These are phyloP conservation scores for Meliscaeva auricollis DNA, from an alignment of 2,888 invertebrate species.

Conservation along the genomic window DNA sequence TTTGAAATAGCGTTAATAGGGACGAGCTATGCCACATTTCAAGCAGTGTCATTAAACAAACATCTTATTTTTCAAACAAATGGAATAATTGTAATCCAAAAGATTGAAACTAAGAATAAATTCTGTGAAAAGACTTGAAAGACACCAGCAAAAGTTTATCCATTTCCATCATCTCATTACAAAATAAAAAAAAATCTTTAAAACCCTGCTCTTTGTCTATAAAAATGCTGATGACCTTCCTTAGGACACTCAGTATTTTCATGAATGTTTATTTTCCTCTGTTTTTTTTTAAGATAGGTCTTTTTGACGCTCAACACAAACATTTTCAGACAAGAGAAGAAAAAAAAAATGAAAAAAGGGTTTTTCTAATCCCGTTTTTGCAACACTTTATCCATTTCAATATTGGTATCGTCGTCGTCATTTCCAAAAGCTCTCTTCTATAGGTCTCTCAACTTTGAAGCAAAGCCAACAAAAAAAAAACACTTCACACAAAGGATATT, in stretches of 20 bases:
- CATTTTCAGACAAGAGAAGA: not conserved
- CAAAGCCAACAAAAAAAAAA: not conserved
- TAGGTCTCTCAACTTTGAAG: slow-evolving; percentile 22
- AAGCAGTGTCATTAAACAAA: no score
- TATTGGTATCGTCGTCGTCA: slow-evolving; percentile 9
- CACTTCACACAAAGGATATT: slow-evolving; percentile 50
- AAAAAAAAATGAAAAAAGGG: not conserved
- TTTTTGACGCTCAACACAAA: not conserved
- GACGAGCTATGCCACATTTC: no score
- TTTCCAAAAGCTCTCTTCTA: slow-evolving; percentile 23
- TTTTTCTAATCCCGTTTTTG: slow-evolving; percentile 34
- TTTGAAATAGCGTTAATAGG: no score
- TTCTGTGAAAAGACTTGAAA: no score
- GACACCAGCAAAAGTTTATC: no score
- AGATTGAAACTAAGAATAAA: no score
- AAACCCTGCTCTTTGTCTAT: not conserved
- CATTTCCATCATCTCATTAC: no score
- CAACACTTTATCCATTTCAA: slow-evolving; percentile 24
- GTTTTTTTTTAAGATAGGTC: not conserved
- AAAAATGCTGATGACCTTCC: slow-evolving; percentile 20
- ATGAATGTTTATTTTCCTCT: not conserved
- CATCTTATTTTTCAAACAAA: no score
- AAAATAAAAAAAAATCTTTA: not conserved
- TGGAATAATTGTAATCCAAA: no score
- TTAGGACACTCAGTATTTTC: slow-evolving; percentile 1